Evolutionary conservation across 2,113 vertebrate species (phyloP).

Genomic region (Sorex fumeus): DNA sequence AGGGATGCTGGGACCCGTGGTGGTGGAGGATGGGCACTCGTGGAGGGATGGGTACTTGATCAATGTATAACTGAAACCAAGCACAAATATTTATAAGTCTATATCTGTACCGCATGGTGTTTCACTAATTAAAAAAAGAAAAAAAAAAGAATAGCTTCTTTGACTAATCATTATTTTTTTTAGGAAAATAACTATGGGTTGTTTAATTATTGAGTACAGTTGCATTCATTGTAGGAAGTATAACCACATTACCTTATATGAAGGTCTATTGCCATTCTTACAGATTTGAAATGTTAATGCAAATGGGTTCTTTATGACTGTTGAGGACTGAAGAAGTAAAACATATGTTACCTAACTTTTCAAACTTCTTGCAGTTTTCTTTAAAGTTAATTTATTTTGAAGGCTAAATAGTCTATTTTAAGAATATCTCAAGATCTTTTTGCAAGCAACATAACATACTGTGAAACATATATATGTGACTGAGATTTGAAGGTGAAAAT

Average conservation of each 20-base stretch:
- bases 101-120: no score
- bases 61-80: no score
- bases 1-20: no score
- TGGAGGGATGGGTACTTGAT: no score
- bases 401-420: not conserved
- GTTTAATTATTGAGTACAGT: not conserved
- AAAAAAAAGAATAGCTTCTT: no score
- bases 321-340: no score
- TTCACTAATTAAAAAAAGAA: no score
- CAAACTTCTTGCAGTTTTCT: not conserved
- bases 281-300: not conserved
- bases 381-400: not conserved
- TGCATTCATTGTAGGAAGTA: not conserved
- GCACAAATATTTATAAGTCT: no score
- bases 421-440: not conserved
- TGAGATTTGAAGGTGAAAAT: slow-evolving; percentile 22
- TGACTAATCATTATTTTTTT: not conserved
- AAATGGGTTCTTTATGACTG: not conserved
- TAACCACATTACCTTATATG: not conserved
- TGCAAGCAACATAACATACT: not conserved
- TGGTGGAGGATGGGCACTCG: no score
- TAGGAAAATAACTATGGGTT: not conserved
- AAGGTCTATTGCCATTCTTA: not conserved
- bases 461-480: not conserved
- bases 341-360: not conserved